A percentile compares a stretch with the other conserved stretches of the same genome.
These are phyloP conservation scores for Diplodus sargus DNA, from an alignment of 2,797 vertebrate genomes.

Conservation along the genomic window DNA sequence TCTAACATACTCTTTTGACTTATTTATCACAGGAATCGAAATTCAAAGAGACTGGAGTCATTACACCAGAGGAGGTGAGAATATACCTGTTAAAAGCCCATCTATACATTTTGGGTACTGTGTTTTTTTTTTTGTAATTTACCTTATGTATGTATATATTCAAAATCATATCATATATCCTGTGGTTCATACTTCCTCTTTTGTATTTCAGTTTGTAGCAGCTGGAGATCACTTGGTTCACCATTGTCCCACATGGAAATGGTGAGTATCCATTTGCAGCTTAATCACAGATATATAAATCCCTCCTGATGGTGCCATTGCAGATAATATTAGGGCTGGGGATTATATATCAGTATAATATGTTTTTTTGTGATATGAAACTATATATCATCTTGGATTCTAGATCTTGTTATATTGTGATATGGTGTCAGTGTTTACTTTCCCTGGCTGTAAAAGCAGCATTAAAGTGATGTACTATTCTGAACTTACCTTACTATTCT, in stretches of 20 bases:
- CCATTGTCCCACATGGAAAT: slow-evolving; percentile 99
- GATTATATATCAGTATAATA: no score
- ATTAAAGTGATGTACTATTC: no score
- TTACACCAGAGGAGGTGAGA: slow-evolving; percentile 97
- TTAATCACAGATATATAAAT: not conserved
- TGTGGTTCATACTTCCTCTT: not conserved
- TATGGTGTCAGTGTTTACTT: no score
- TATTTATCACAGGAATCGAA: slow-evolving; percentile 91
- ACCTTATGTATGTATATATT: fast-evolving
- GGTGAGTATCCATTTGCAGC: slow-evolving; percentile 83
- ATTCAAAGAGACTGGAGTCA: slow-evolving; percentile 99
- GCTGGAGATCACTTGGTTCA: slow-evolving; percentile 98
- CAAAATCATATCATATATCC: not conserved
- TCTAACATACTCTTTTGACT: not conserved
- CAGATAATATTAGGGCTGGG: not conserved
- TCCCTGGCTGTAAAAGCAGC: no score
- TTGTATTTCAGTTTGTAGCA: slow-evolving; percentile 90
- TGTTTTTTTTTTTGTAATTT: not conserved
- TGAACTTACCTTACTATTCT: no score
- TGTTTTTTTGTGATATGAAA: no score
- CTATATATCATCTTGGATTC: no score
- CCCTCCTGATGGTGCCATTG: not conserved
- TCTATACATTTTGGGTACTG: not conserved
- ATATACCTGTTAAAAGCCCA: not conserved
- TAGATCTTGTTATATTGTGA: no score